These are phyloP conservation scores for Erpornis zantholeuca DNA, from an alignment of 2,113 vertebrate genomes.

Conservation along the genomic window DNA sequence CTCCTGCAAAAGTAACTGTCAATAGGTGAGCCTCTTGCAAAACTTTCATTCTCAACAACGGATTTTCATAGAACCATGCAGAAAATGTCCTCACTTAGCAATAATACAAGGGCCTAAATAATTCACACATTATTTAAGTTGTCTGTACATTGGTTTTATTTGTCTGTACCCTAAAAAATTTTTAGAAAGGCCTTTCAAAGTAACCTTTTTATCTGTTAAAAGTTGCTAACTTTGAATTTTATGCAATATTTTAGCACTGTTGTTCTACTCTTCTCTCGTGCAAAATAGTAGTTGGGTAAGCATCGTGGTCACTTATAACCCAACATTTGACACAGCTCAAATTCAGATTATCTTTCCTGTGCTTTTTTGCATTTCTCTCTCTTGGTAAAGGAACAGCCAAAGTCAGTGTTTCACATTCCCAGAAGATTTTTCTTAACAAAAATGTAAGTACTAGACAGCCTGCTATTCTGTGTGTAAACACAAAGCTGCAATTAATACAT, in stretches of 20 bases:
- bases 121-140: neutral
- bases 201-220: neutral
- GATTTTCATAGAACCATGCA: neutral
- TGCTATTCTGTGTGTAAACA: neutral
- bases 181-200: neutral
- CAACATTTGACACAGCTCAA: neutral
- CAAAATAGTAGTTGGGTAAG: neutral
- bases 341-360: neutral
- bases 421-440: neutral
- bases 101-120: neutral
- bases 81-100: neutral
- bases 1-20: neutral
- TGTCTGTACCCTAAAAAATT: neutral
- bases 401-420: neutral
- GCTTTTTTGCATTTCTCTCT: neutral
- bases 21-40: neutral
- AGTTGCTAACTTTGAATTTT: neutral
- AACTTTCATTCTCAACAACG: neutral
- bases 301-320: neutral
- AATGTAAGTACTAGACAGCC: neutral
- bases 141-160: neutral
- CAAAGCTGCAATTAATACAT: neutral
- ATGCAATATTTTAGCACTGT: neutral
- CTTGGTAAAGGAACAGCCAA: neutral
- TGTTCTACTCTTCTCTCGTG: neutral